Base-by-base conservation (phyloP, 23 tunicate genomes). In the Phallusia fumigata region DNA sequence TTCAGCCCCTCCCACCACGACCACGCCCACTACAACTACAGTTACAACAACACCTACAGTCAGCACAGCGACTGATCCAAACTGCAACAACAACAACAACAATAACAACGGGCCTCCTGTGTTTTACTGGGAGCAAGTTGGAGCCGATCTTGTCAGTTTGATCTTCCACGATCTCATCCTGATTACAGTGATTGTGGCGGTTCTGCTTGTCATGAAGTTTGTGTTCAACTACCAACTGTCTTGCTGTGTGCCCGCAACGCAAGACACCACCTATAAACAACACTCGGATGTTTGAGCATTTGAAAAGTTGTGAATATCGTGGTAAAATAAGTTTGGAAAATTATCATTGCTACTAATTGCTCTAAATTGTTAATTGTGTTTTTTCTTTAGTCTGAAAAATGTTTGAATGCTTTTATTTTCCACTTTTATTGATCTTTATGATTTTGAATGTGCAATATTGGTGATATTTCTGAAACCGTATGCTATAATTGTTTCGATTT, bases 91-190 rank as follows among this genome's bases (percentile, higher is more conserved):
- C n/a, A 19, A 31, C 35, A 33, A 74, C 40, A 32, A 32, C 36
- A 74, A 58, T 16, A 58, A 58, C 28, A 24, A 58, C 13, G 69
- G 69, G 5, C 69, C 69, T 21, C 69, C 69, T 22, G 26, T 24
- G 69, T 58, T 58, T 58, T 58, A 87, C 69, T 91, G 96, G 96
- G 73, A 90, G 3, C 85, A 74, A 32, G 83, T 91, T 28, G 96
- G 91, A 52, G 83, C 77, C 0, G 75, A 45, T 33, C 34, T 87
- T 18, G 81, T 83, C 36, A 58, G 75, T 21, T 45, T 91, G 79
- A 87, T 91, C 0, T 87, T 91, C 32, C 91, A 91, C 72, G 96
- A 91, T 75, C 52, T 90, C 64, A 75, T 90, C 19, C 30, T 90
- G 6, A 31, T 90, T 16, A 49, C 82, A 0, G 32, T 86, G 19